Conservation (phyloP, 37 sponge, comb jelly and placozoan species). For the Dysidea cf. avara region DNA sequence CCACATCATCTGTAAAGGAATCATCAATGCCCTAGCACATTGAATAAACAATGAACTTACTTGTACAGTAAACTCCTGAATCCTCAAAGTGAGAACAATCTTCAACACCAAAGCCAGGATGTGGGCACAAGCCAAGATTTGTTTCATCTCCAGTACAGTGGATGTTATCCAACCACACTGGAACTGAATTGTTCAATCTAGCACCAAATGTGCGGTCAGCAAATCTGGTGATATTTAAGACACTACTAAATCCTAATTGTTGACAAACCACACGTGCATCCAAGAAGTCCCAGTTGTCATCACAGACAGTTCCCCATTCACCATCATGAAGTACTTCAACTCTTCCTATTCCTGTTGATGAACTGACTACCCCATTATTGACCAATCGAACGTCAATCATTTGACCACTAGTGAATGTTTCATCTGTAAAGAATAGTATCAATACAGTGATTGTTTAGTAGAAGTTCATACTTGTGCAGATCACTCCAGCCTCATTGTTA, state of each 20-base stretch:
- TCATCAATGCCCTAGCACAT: too few species aligned
- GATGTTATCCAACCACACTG: constrained; percentile 22
- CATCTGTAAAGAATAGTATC: not conserved
- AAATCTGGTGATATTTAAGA: not conserved
- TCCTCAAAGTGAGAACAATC: constrained; percentile 23
- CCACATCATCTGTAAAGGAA: too few species aligned
- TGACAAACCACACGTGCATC: constrained; percentile 18
- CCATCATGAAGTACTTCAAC: constrained; percentile 16
- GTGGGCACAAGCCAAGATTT: not conserved
- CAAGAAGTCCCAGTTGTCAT: not conserved
- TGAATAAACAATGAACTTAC: not conserved
- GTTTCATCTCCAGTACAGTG: constrained; percentile 19
- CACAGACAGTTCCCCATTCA: constrained; percentile 16
- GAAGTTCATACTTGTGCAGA: constrained; percentile 10
- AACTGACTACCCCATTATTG: too few species aligned
- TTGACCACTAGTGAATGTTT: not conserved
- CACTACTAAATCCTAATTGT: constrained; percentile 2
- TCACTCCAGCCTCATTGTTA: constrained; percentile 14
- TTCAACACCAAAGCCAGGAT: constrained; percentile 6
- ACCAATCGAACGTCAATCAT: too few species aligned
- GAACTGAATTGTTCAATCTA: not conserved
- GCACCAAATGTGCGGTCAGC: not conserved
- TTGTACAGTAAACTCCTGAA: constrained; percentile 10
- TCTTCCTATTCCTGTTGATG: not conserved
- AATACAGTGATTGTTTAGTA: not conserved